Evolutionary conservation across 2,797 vertebrate species (phyloP), one percentile per base, ranked within the genome.

Genomic region (Yasuhikotakia modesta): DNA sequence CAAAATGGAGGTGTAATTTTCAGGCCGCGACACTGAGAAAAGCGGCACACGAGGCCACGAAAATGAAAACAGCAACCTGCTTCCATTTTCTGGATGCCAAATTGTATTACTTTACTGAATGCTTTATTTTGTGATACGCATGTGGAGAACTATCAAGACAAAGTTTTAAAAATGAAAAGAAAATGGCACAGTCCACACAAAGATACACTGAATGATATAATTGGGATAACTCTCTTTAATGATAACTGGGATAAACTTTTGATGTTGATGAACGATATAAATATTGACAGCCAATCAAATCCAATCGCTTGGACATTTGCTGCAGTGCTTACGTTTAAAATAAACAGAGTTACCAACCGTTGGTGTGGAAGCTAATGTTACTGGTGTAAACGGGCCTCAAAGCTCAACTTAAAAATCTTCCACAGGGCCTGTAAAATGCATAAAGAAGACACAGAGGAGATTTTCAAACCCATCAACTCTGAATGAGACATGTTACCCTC

Each of bases 1-100:
- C 77, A 73, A 67, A 68, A 76, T 73, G 32, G 74, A 74, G 73
- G 79, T 67, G 78, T 70, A 82, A 82, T 83, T 83, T 81, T 83
- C 75, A 82, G 66, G 76, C 53, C 53, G 70, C n/a, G 73, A 77
- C 45, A 64, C 74, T 22, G 69, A 46, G 71, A 65, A 80, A 79
- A 63, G 76, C 64, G 58, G 58, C 53, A 67, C 67, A 70, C 79
- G 72, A 57, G 46, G 60, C 45, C 39, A 71, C 13, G 11, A 53
- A 48, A 46, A 79, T 70, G 48, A 80, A 81, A 78, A 73, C 32
- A n/a, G 73, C 46, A 27, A 74, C 66, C 53, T 21, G 14, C 63
- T 70, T 65, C 52, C 73, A 67, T 67, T 73, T 60, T 58, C 45
- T 19, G 43, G 58, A 82, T 72, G 19, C 70, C 66, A 71, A 80